Conservation (phyloP, 2,888 invertebrate species). For the Caenorhabditis doughertyi region DNA sequence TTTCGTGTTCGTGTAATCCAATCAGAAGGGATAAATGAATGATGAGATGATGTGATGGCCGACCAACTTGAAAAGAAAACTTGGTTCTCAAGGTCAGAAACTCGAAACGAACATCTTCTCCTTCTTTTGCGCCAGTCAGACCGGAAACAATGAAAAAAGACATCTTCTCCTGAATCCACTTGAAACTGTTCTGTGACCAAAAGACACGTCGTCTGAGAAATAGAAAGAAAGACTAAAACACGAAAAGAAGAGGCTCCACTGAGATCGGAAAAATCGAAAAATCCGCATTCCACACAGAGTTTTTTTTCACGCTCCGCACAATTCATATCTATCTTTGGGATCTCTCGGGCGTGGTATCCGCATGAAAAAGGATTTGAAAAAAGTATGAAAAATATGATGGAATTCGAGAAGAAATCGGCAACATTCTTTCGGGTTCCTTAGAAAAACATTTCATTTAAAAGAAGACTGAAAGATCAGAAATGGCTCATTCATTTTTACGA, state of each 20-base stretch:
- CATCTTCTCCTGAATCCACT: slow-evolving; percentile 20
- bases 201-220: not conserved
- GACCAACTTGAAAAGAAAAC: slow-evolving; percentile 59
- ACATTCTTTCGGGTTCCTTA: slow-evolving; percentile 23
- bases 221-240: slow-evolving; percentile 36
- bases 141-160: slow-evolving; percentile 23
- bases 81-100: slow-evolving; percentile 56
- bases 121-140: too few relatives aligned
- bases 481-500: not conserved
- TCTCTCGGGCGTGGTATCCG: slow-evolving; percentile 46
- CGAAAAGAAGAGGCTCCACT: slow-evolving; percentile 3
- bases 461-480: slow-evolving; percentile 26
- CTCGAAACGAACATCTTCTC: slow-evolving; percentile 45
- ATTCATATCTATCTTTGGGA: slow-evolving; percentile 1
- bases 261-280: not conserved
- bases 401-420: slow-evolving; percentile 25
- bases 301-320: slow-evolving; percentile 2
- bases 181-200: slow-evolving; percentile 46
- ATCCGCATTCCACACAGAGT: slow-evolving; percentile 41
- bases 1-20: slow-evolving; percentile 55
- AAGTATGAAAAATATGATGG: slow-evolving; percentile 9
- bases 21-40: slow-evolving; percentile 20
- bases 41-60: not conserved
- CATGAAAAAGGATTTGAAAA: slow-evolving; percentile 1
- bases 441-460: slow-evolving; percentile 1